Percentiles rank a stretch among this genome's conserved stretches.
Evolutionary conservation across 1,140 invertebrate genomes (phyloP).

Genomic region (Aphelinus certus): DNA sequence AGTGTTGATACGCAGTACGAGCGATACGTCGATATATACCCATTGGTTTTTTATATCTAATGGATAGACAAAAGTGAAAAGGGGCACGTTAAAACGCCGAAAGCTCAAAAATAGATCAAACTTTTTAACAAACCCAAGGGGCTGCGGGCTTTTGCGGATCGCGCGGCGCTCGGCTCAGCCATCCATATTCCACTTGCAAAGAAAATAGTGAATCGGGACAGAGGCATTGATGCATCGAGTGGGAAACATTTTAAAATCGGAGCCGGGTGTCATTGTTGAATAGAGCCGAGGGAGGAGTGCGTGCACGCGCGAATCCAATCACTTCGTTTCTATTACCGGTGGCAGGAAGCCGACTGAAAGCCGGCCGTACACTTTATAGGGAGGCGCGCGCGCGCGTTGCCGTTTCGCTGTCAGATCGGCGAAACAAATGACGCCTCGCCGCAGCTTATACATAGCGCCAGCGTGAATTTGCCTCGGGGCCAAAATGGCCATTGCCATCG

Average conservation of each 20-base stretch:
- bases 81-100: not conserved
- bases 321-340: constrained; percentile 55
- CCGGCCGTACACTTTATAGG: constrained; percentile 5
- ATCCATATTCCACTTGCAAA: constrained; percentile 6
- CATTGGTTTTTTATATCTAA: not conserved
- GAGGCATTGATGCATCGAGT: not conserved
- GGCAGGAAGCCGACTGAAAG: constrained; percentile 46
- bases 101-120: not conserved
- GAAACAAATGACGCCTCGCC: constrained; percentile 26
- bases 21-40: no score
- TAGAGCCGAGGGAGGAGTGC: not conserved
- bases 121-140: not conserved
- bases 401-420: constrained; percentile 25
- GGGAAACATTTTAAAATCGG: constrained; percentile 18
- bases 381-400: not conserved
- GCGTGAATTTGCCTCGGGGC: constrained; percentile 19
- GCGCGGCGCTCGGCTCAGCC: not conserved
- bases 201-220: not conserved
- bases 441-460: not conserved
- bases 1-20: no score
- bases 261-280: constrained; percentile 12
- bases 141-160: no score
- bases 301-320: constrained; percentile 51
- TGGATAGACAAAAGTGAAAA: constrained; percentile 10
- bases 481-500: not conserved